phyloP scores from a whole-genome alignment of 2,113 vertebrate genomes.

The Aix galericulata region DNA sequence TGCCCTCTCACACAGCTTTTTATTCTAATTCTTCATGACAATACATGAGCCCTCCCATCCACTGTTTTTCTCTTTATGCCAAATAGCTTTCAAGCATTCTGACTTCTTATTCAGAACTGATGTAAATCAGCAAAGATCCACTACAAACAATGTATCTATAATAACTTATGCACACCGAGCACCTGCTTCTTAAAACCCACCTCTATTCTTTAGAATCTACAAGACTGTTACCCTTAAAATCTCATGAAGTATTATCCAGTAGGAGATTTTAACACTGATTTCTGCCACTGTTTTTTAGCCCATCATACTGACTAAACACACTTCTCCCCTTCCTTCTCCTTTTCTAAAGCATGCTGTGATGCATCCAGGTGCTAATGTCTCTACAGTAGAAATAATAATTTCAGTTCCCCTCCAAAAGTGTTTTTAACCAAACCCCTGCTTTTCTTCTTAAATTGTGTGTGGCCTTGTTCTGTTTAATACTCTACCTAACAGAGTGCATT shows the following conservation, averaged over 20 bases:
- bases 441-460: background rate
- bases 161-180: background rate
- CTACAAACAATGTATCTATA: background rate
- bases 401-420: background rate
- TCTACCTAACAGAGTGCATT: background rate
- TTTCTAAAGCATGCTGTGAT: background rate
- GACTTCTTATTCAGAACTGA: background rate
- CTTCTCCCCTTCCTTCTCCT: background rate
- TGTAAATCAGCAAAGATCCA: background rate
- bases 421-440: background rate
- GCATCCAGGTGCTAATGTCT: background rate
- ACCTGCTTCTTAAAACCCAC: background rate
- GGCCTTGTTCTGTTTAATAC: background rate
- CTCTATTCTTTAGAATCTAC: background rate
- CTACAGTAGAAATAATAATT: background rate
- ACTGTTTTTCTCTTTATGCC: background rate
- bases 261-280: background rate
- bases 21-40: background rate
- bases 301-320: too few relatives aligned
- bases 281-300: background rate
- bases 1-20: background rate
- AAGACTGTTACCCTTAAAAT: background rate
- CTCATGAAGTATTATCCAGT: background rate
- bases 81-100: background rate
- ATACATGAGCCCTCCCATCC: background rate